These are phyloP conservation scores for Hofmannophila pseudospretella DNA, from an alignment of 2,888 invertebrate species.

Conservation along the genomic window DNA sequence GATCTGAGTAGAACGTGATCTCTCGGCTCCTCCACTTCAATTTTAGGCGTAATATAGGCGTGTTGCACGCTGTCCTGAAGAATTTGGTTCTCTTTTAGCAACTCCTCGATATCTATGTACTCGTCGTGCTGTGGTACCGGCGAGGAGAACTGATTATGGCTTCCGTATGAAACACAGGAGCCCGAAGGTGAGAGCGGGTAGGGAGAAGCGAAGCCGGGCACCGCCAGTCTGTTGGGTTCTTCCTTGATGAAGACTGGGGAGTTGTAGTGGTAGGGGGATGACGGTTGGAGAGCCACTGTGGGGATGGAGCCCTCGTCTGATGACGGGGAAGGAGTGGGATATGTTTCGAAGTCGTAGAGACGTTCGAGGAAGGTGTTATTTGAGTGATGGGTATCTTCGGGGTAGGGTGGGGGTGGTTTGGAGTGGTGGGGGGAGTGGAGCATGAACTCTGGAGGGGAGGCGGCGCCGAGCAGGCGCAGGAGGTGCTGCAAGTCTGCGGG, in stretches of 20 bases:
- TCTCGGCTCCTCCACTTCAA: constrained; percentile 76
- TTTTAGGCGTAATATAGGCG: constrained; percentile 70
- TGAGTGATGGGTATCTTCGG: constrained; percentile 52
- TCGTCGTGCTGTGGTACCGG: constrained; percentile 79
- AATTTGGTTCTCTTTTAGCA: constrained; percentile 77
- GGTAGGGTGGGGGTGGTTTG: constrained; percentile 66
- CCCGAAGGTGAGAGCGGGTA: constrained; percentile 78
- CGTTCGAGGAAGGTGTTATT: constrained; percentile 58
- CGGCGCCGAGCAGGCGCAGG: constrained; percentile 66
- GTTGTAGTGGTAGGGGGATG: constrained; percentile 69
- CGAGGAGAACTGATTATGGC: constrained; percentile 74
- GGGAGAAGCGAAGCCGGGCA: constrained; percentile 71
- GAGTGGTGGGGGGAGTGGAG: constrained; percentile 65
- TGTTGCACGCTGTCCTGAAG: constrained; percentile 67
- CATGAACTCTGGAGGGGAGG: constrained; percentile 70
- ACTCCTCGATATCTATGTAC: constrained; percentile 79
- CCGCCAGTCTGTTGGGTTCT: constrained; percentile 70
- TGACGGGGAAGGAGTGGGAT: constrained; percentile 68
- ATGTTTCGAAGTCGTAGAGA: constrained; percentile 71
- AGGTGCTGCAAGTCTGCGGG: constrained; percentile 71
- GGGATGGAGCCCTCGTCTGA: constrained; percentile 77
- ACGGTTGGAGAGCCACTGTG: constrained; percentile 75
- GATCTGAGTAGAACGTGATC: constrained; percentile 88
- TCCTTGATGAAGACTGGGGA: constrained; percentile 69
- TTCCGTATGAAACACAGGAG: constrained; percentile 74